These are phyloP conservation scores for Platalea minor DNA, from an alignment of 2,797 vertebrate species.

Conservation along the genomic window DNA sequence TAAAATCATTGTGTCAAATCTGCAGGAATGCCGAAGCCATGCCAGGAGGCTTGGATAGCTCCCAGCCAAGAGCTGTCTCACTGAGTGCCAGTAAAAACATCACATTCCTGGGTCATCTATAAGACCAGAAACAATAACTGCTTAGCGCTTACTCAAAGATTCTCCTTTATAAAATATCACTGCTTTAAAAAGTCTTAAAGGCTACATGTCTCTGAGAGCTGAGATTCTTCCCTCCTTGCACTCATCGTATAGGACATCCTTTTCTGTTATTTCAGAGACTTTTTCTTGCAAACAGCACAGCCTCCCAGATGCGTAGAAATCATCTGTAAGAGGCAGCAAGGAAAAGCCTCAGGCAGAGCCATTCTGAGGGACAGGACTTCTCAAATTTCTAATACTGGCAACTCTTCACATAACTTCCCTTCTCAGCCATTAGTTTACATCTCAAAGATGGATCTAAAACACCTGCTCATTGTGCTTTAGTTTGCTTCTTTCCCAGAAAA, in stretches of 20 bases:
- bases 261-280: background rate
- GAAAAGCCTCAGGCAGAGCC: background rate
- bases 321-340: background rate
- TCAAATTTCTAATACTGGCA: background rate
- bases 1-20: conserved; percentile 88
- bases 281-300: background rate
- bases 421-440: background rate
- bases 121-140: conserved; percentile 72
- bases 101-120: conserved; percentile 79
- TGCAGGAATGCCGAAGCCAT: conserved; percentile 87
- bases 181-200: background rate
- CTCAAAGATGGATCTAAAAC: background rate
- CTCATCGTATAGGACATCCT: background rate
- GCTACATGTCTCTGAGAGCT: background rate
- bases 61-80: conserved; percentile 82
- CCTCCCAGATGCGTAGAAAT: background rate
- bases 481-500: background rate
- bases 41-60: conserved; percentile 88
- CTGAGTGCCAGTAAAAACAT: conserved; percentile 81
- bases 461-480: background rate
- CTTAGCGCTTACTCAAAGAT: conserved; percentile 45
- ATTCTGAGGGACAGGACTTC: background rate
- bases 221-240: background rate
- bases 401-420: background rate
- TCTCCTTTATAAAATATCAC: conserved; percentile 22